Evolutionary conservation across 2,113 vertebrate species (phyloP).

Genomic region (Sylvietta virens): DNA sequence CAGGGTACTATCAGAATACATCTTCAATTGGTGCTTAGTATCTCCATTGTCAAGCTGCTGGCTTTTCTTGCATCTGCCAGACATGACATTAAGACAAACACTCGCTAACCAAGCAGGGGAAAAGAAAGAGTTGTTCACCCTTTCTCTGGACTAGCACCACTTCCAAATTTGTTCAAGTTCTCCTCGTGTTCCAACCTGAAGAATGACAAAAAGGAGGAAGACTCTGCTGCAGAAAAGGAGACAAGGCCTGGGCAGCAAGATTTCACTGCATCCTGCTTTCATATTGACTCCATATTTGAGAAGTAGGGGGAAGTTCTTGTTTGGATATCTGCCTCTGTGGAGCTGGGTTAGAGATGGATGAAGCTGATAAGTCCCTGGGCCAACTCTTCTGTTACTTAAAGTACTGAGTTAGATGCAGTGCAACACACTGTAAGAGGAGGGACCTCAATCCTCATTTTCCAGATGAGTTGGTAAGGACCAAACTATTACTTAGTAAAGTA

Average conservation of each 20-base stretch:
- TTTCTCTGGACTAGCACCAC: background rate
- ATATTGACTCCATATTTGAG: background rate
- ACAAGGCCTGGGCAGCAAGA: background rate
- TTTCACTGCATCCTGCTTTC: background rate
- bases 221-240: background rate
- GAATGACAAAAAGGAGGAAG: background rate
- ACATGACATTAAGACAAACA: background rate
- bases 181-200: background rate
- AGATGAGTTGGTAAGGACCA: background rate
- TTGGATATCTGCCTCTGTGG: background rate
- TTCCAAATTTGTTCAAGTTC: background rate
- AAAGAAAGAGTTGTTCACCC: background rate
- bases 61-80: background rate
- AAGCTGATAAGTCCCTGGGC: background rate
- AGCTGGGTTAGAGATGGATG: background rate
- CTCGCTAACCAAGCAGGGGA: background rate
- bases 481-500: background rate
- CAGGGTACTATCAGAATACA: background rate
- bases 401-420: background rate
- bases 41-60: background rate
- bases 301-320: background rate
- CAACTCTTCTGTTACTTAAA: background rate
- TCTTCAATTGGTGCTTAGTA: background rate
- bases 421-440: background rate
- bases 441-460: background rate